A percentile compares a stretch with the other conserved stretches of the same genome.
phyloP scores from a whole-genome alignment of 2,888 invertebrate genomes.

The Eilema caniola region DNA sequence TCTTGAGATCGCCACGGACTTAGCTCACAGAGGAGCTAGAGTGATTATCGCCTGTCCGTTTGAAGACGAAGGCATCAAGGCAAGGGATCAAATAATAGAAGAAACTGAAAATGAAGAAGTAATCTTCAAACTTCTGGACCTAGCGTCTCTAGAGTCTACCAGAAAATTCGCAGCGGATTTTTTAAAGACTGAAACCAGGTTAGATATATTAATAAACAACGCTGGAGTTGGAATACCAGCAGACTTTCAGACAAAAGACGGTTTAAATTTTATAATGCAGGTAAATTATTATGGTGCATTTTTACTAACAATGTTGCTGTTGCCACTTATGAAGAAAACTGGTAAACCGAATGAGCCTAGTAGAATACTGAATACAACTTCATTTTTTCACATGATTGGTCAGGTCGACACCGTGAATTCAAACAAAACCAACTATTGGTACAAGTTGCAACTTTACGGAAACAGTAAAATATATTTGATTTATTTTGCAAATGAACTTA shows the following conservation, averaged over 20 bases:
- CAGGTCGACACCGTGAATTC: constrained; percentile 89
- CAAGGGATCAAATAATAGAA: constrained; percentile 86
- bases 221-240: constrained; percentile 89
- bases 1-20: constrained; percentile 61
- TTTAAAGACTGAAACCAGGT: constrained; percentile 87
- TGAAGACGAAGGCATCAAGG: constrained; percentile 58
- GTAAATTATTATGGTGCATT: constrained; percentile 97
- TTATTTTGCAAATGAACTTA: constrained; percentile 89
- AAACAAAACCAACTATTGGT: constrained; percentile 81
- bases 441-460: constrained; percentile 81
- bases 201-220: constrained; percentile 94
- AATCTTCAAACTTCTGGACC: constrained; percentile 89
- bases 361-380: constrained; percentile 91
- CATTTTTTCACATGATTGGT: constrained; percentile 89
- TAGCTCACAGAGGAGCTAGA: constrained; percentile 64
- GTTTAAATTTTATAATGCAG: constrained; percentile 94
- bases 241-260: constrained; percentile 89
- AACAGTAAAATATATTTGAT: constrained; percentile 90
- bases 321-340: constrained; percentile 90
- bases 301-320: constrained; percentile 93
- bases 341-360: constrained; percentile 85
- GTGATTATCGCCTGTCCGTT: constrained; percentile 70
- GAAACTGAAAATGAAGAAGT: constrained; percentile 88
- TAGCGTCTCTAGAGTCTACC: constrained; percentile 90
- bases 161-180: constrained; percentile 92